Evolutionary conservation across 2,888 invertebrate genomes (phyloP), one percentile per base, ranked within the genome.

Genomic region (Pseudanteris insignis): DNA sequence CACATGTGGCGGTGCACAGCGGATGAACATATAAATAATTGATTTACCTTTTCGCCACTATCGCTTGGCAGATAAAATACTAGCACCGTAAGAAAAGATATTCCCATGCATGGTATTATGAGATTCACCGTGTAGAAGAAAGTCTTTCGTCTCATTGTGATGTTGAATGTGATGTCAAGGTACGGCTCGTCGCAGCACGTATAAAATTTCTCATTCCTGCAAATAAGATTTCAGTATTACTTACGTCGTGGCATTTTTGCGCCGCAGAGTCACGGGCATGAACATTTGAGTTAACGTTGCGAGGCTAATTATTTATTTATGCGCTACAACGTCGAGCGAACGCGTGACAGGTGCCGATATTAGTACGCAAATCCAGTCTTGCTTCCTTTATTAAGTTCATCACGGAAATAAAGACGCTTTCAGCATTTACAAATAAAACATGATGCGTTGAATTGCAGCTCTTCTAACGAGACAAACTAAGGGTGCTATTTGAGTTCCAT

Each of bases 41-140:
- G 43, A 78, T 83, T 85, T 78, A 94, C 92, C 86, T 97, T 97
- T 84, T 98, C 97, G 74, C 97, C 96, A 81, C 94, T 94, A 85
- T 97, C 96, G 67, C 95, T 95, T 68, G 96, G 97, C 81, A 97
- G 84, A 83, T 96, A 96, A 86, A 96, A 97, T 75, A 96, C 96
- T 77, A 97, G 88, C 74, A 96, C 93, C 70, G 96, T 96, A 78
- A 97, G 89, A 82, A 95, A 95, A 70, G 95, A 95, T 81, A 96
- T 96, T 68, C 94, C 94, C 89, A 96, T 94, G 81, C 96, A 96
- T 64, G 95, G 96, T 79, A 96, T 94, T 82, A 96, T 95, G 76
- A 96, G 88, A 84, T 96, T 96, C 72, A 96, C 94, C 30, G 95
- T 96, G 85, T 96, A 96, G 86, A 96, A 96, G 70, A 97, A 86